These are phyloP conservation scores for Oreochromis mossambicus DNA, from an alignment of 2,797 vertebrate genomes.

Conservation along the genomic window DNA sequence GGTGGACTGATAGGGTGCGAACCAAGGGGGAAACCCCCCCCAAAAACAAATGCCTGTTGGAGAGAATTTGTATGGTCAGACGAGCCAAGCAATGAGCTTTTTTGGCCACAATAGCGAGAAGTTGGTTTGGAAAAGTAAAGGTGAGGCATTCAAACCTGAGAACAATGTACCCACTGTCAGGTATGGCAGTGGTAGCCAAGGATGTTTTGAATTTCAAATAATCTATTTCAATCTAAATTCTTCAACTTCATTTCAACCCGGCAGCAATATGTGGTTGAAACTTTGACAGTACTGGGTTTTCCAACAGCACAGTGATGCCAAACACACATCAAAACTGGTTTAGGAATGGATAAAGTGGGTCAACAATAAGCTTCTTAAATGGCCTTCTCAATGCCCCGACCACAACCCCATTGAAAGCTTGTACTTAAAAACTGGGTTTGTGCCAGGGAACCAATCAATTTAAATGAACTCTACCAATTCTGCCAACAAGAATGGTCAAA, in stretches of 20 bases:
- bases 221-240: not conserved
- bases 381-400: not conserved
- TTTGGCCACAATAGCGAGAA: not conserved
- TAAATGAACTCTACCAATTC: rapidly evolving
- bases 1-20: not conserved
- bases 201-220: not conserved
- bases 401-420: rapidly evolving
- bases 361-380: not conserved
- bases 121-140: not conserved
- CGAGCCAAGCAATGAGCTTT: rapidly evolving
- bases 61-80: not conserved
- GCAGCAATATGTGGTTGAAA: not conserved
- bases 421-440: not conserved
- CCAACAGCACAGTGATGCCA: not conserved
- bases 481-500: not conserved
- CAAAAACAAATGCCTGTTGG: not conserved
- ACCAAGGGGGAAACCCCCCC: not conserved
- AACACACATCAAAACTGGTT: not conserved
- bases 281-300: not conserved
- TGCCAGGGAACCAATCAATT: not conserved
- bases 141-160: not conserved
- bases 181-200: not conserved
- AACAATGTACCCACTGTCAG: not conserved
- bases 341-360: not conserved
- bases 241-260: not conserved